Evolutionary conservation across 2,113 vertebrate genomes (phyloP), one percentile per base, ranked within the genome.

Genomic region (Oriolus oriolus): DNA sequence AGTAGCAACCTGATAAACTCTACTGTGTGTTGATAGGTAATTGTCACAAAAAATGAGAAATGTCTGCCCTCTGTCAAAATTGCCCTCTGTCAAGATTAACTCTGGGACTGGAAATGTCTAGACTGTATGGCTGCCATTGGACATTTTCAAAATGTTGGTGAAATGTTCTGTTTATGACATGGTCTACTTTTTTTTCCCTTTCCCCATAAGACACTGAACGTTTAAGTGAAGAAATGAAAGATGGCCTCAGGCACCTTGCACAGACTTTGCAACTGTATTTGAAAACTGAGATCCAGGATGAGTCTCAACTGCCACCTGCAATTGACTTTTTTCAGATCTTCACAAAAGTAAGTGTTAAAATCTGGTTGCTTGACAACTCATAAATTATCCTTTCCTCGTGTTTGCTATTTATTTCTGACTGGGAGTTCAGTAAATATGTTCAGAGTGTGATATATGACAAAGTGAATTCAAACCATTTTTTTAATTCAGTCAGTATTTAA

Each of bases 141-240:
- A 86, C 27, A n/a, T 65, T 81, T 97, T 84, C 60, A 94, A 93
- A 95, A 86, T 74, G 27, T 79, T 93, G 73, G 23, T 23, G 56
- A 83, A 96, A 90, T 52, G 13, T 95, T 94, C 60, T 84, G 56
- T 70, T 83, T 87, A 81, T 35, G 45, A 90, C 77, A 79, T 91
- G 31, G 57, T 82, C 19, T 89, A 44, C 71, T 95, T 94, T 91
- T 96, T 96, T 86, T 92, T 11, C 18, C 44, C 30, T 10, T 77
- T 82, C 15, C 59, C 33, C 39, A 59, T 75, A 97, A 99, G 99
- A 99, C 96, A 93, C 97, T 90, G 97, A 95, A 90, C 98, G 95
- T 33, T 97, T 99, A 95, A 98, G 98, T 87, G 98, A 99, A 97
- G 98, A 99, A 95, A 99, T 99, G 98, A 99, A 97, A 95, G 97